Evolutionary conservation across 2,113 vertebrate species (phyloP), one percentile per base, ranked within the genome.

Genomic region (Petrocephalus zakoni): DNA sequence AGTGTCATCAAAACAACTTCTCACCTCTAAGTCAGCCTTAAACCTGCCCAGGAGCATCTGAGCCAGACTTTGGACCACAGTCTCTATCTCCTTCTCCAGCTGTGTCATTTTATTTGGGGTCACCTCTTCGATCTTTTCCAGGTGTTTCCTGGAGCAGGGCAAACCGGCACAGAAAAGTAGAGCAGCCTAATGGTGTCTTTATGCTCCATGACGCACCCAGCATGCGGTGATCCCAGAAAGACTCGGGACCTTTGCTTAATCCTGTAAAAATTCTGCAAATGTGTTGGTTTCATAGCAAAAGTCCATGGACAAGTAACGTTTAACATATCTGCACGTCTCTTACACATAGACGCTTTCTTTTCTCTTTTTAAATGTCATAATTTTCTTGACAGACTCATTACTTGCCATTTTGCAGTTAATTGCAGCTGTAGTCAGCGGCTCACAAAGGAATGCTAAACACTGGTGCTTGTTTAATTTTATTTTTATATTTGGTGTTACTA

Each of bases 11-110:
- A 42, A 0, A n/a, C 47, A 29, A 37, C 0, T 10, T 55, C 53
- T 56, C 58, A 96, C 96, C 94, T 93, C 84, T 6, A 94, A 90
- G 0, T 94, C 90, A 0, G 90, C 90, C 89, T 93, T 93, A 89
- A 93, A 96, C 86, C 91, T 92, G 1, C 95, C 91, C 89, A 94
- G 90, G 88, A 96, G 89, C 21, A 82, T 49, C 85, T 42, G 81
- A 0, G 49, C 34, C 13, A 96, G 92, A 46, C 84, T 25, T 3
- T 0, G 29, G 0, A 92, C 87, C 85, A 95, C 88, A 78, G 64
- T 49, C 86, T 91, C 89, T n/a, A 91, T 91, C n/a, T 95, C 93
- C 7, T 2, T 85, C 7, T 9, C 82, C 89, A 95, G 88, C 1
- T 15, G 75, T 0, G 94, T 93, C 86, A 94, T 85, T 53, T 91